Percentiles rank a stretch among this genome's conserved stretches.
These are phyloP conservation scores for Cynaeus angustus DNA, from an alignment of 2,888 invertebrate genomes.

Conservation along the genomic window DNA sequence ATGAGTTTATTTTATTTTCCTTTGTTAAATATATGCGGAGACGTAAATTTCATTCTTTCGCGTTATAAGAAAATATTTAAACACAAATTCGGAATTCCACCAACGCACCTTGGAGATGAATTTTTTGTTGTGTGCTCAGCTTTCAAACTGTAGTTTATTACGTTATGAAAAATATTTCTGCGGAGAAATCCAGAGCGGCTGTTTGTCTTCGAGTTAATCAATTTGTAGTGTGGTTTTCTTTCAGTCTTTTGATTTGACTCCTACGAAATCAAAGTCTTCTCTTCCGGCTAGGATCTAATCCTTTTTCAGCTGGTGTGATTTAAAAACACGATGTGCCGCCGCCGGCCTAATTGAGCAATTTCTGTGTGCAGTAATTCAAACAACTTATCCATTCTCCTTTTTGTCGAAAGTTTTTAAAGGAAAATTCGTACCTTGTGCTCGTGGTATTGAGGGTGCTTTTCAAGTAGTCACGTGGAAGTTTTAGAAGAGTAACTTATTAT, in stretches of 20 bases:
- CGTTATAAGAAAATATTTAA: slow-evolving; percentile 6
- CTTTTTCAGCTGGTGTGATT: slow-evolving; percentile 16
- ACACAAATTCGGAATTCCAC: neutral
- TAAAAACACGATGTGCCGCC: slow-evolving; percentile 28
- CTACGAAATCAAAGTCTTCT: slow-evolving; percentile 10
- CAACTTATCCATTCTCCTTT: slow-evolving; percentile 32
- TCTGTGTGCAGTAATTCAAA: slow-evolving; percentile 14
- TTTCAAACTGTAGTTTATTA: slow-evolving; percentile 15
- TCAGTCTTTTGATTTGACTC: neutral
- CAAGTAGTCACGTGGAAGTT: too few relatives aligned
- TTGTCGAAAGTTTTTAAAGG: too few relatives aligned
- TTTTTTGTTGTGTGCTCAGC: slow-evolving; percentile 15
- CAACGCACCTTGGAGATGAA: neutral
- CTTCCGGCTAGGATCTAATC: slow-evolving; percentile 3
- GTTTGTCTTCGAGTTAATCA: neutral
- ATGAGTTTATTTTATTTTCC: slow-evolving; percentile 7
- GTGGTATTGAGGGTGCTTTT: slow-evolving; percentile 34
- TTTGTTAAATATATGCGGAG: neutral
- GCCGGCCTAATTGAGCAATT: slow-evolving; percentile 35
- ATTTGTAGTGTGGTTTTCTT: slow-evolving; percentile 1
- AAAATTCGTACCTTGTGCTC: slow-evolving; percentile 28
- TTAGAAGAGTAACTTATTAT: too few relatives aligned
- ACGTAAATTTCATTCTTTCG: slow-evolving; percentile 6
- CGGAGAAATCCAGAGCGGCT: neutral
- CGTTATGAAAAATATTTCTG: slow-evolving; percentile 12